These are phyloP conservation scores for Pseudocheirus occidentalis DNA, from an alignment of 2,797 vertebrate species.

Conservation along the genomic window DNA sequence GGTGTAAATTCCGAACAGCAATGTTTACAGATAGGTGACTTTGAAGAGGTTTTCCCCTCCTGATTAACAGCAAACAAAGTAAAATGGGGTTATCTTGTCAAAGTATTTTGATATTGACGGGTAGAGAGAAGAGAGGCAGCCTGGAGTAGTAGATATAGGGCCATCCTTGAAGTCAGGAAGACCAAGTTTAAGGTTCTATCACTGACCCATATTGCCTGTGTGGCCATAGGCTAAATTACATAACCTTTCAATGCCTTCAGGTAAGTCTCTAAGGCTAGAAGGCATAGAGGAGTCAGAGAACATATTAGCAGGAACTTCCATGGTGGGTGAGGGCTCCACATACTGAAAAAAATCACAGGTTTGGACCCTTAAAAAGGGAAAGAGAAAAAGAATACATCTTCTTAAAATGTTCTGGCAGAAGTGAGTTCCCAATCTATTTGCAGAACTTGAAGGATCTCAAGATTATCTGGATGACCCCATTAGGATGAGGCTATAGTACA, in stretches of 20 bases:
- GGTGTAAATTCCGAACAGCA: background rate
- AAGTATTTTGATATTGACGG: conserved; percentile 79
- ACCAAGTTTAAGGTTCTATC: background rate
- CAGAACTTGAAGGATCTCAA: conserved; percentile 64
- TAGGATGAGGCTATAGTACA: conserved; percentile 58
- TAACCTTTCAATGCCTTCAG: background rate
- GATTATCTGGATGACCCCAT: conserved; percentile 60
- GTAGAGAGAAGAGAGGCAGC: conserved; percentile 6
- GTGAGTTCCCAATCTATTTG: conserved; percentile 63
- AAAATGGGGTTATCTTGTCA: conserved; percentile 79
- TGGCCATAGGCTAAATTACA: background rate
- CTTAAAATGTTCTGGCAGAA: conserved; percentile 77
- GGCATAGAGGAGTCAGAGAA: background rate
- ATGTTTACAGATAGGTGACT: background rate
- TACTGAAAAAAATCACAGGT: background rate
- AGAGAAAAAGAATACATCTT: conserved; percentile 32
- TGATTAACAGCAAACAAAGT: conserved; percentile 80
- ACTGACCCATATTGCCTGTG: background rate
- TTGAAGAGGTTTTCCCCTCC: conserved; percentile 75
- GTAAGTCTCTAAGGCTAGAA: background rate
- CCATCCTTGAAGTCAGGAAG: background rate
- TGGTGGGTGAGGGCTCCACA: background rate
- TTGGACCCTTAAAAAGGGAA: background rate
- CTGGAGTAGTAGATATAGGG: background rate
- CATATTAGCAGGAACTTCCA: background rate